Evolutionary conservation across 1,140 invertebrate species (phyloP), one percentile per base, ranked within the genome.

Genomic region (Battus philenor): DNA sequence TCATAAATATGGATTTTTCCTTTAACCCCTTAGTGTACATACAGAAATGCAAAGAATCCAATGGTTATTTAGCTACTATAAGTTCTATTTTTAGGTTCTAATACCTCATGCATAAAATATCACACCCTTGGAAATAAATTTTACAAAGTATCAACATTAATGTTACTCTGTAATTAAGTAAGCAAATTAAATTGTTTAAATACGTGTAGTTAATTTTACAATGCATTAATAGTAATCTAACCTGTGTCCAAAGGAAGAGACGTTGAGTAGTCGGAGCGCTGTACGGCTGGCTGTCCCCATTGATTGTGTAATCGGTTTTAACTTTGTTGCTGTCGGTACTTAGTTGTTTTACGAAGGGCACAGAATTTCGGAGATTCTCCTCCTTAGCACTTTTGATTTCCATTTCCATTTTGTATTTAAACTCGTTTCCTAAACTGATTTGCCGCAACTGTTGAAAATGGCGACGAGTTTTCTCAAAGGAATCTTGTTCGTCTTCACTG

Each of bases 371-470:
- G 9, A 89, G 56, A 61, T 89, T 89, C 57, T 89, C 88, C 24
- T 88, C 87, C 44, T 88, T 87, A 2, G 69, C 77, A 45, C 83
- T 88, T 64, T 87, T 89, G n/a, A 88, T 87, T 62, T 89, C 88
- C 89, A 90, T 89, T 67, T 90, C 89, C 82, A 89, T 86, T 56
- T 86, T 86, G 68, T 86, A 86, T 57, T 87, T 87, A 44, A 77
- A 82, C 45, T 82, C 76, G 74, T 84, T 84, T 13, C 80, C 80
- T 44, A 86, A 64, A 58, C 84, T 86, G 49, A 85, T 86, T 52
- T 86, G 80, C 5, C 81, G 70, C 32, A 85, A 52, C 39, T 86
- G 80, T 62, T 86, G 84, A 50, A 86, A 86, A 53, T 86, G 84
- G 2, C 76, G 74, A 15, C 83, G 66, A 4, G 82, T 85, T 36